phyloP scores from a whole-genome alignment of 2,888 invertebrate species.

The Beris chalybata region DNA sequence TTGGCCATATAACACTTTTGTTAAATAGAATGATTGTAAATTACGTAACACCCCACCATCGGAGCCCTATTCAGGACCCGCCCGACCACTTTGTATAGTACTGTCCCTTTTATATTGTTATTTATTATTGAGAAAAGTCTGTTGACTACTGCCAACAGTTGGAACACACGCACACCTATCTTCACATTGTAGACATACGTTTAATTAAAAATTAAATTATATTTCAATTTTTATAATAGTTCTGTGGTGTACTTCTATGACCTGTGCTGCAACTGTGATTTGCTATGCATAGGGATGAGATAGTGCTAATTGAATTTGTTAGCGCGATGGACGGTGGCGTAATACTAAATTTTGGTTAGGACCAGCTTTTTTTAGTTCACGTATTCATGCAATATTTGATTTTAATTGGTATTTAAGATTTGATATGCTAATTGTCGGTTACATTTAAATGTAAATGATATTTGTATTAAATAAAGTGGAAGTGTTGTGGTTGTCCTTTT shows the following conservation, averaged over 20 bases:
- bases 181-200: constrained; percentile 5
- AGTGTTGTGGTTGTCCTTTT: too few species aligned
- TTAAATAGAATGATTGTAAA: constrained; percentile 36
- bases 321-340: constrained; percentile 4
- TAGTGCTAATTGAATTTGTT: constrained; percentile 30
- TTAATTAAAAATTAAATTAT: constrained; percentile 30
- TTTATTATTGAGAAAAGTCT: constrained; percentile 32
- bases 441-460: too few species aligned
- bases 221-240: constrained; percentile 26
- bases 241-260: constrained; percentile 16
- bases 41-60: constrained; percentile 23
- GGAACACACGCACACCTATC: too few species aligned
- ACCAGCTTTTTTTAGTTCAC: too few species aligned
- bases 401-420: too few species aligned
- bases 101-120: constrained; percentile 24
- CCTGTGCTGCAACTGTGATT: constrained; percentile 13
- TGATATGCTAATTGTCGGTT: too few species aligned
- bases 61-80: not conserved
- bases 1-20: constrained; percentile 35
- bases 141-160: constrained; percentile 11
- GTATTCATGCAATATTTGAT: too few species aligned
- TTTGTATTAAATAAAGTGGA: too few species aligned
- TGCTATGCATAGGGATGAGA: constrained; percentile 13
- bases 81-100: constrained; percentile 1
- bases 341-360: constrained; percentile 13